These are phyloP conservation scores for Montipora foliosa DNA, from an alignment of 64 coral and sea anemone species.

Conservation along the genomic window DNA sequence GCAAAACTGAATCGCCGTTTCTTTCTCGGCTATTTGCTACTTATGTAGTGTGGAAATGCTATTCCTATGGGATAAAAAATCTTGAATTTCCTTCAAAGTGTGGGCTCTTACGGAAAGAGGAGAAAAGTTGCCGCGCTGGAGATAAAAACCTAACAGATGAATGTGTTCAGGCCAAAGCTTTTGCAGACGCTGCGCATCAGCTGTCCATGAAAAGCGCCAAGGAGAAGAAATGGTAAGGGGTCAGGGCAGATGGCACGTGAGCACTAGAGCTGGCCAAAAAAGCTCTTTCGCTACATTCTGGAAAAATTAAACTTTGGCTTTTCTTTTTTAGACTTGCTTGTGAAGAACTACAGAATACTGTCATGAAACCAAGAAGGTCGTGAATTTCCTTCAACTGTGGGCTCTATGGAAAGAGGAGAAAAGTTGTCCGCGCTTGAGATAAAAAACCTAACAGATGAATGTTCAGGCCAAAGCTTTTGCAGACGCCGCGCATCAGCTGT, in stretches of 20 bases:
- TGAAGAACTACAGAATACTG: too few species aligned
- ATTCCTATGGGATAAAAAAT: too few species aligned
- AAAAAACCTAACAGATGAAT: constrained; percentile 81
- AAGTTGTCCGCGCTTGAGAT: constrained; percentile 85
- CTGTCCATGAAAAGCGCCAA: constrained; percentile 88
- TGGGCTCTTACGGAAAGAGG: constrained; percentile 89
- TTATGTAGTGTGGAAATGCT: too few species aligned
- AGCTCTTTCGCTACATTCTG: not conserved
- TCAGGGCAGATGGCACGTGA: constrained; percentile 15
- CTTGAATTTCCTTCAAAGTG: too few species aligned
- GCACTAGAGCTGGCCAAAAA: not conserved
- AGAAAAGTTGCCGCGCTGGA: constrained; percentile 79
- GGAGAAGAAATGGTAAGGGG: constrained; percentile 97
- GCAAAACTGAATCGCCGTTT: too few species aligned
- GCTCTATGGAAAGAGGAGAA: constrained; percentile 79
- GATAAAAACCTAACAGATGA: constrained; percentile 79
- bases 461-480: constrained; percentile 71
- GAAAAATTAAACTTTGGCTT: too few species aligned
- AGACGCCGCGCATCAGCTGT: constrained; percentile 71
- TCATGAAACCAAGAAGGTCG: too few species aligned
- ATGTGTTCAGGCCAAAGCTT: constrained; percentile 67
- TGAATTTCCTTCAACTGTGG: constrained; percentile 45
- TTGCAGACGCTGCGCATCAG: constrained; percentile 70
- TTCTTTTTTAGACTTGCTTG: too few species aligned
- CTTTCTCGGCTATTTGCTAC: too few species aligned